Evolutionary conservation across 1,140 invertebrate genomes (phyloP), one percentile per base, ranked within the genome.

Genomic region (Gryon sp.): DNA sequence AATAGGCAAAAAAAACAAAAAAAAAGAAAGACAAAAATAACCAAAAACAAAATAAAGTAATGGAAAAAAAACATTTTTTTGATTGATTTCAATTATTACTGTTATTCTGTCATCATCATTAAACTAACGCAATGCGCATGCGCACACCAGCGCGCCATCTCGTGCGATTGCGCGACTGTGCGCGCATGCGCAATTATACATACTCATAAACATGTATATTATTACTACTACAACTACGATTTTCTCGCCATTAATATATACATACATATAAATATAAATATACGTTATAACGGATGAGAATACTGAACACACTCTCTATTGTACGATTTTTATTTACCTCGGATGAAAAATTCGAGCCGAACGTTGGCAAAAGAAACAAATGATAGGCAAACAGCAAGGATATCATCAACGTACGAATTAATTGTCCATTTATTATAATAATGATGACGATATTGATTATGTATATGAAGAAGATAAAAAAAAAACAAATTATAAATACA

Each of bases 21-120:
- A 48, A 20, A 20, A 12, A 48, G 9, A 34, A 52, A 52, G 16
- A 20, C 15, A 30, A 50, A 50, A 50, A 69, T 12, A 34, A 4
- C 9, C 32, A 34, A 34, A 34, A 50, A 32, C 22, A 65, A 74
- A 7, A 63, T 7, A 86, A 87, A 86, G 76, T 83, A 81, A 87
- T 85, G 74, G 82, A 85, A 32, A n/a, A n/a, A n/a, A n/a, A n/a
- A n/a, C n/a, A n/a, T n/a, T n/a, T 84, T 80, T 79, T 83, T 83
- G 82, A 82, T 84, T 83, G 81, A 52, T 73, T 76, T 78, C 80
- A 59, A 68, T 70, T 80, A 78, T 83, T 80, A 78, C 79, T 83
- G 80, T 82, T 83, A 81, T 77, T 83, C 65, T 68, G 79, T 85
- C 82, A 83, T 78, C 75, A 82, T 78, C 70, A 82, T 82, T 80